These are phyloP conservation scores for Acanthis flammea DNA, from an alignment of 2,797 vertebrate species.

Conservation along the genomic window DNA sequence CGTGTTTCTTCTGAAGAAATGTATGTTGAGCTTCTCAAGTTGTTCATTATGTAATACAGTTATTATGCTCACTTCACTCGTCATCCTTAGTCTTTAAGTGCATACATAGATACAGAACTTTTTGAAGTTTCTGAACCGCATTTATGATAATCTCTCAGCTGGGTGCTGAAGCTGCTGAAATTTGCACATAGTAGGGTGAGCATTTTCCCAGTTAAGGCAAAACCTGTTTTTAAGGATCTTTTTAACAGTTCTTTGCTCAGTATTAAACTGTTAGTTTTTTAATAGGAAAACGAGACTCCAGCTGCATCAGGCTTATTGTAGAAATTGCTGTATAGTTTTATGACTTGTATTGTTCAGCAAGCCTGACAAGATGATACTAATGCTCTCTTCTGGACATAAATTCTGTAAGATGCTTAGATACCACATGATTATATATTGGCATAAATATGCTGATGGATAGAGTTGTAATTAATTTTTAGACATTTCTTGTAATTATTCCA, in stretches of 20 bases:
- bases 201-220: neutral
- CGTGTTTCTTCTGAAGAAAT: neutral
- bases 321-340: slow-evolving; percentile 30
- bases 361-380: neutral
- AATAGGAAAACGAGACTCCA: neutral
- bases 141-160: neutral
- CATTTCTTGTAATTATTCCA: slow-evolving; percentile 1
- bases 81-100: neutral
- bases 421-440: neutral
- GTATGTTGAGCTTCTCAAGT: neutral
- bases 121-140: neutral
- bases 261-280: neutral
- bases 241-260: neutral
- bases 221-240: neutral
- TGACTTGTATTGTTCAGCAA: neutral
- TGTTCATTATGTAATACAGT: neutral
- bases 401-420: slow-evolving; percentile 24
- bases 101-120: neutral
- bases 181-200: neutral
- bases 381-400: neutral
- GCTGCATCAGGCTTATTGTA: neutral
- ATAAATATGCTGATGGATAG: slow-evolving; percentile 18
- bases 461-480: slow-evolving; percentile 39
- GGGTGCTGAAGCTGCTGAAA: neutral
- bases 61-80: neutral